Conservation (phyloP, 2,888 invertebrate genomes). For the Meliscaeva auricollis region DNA sequence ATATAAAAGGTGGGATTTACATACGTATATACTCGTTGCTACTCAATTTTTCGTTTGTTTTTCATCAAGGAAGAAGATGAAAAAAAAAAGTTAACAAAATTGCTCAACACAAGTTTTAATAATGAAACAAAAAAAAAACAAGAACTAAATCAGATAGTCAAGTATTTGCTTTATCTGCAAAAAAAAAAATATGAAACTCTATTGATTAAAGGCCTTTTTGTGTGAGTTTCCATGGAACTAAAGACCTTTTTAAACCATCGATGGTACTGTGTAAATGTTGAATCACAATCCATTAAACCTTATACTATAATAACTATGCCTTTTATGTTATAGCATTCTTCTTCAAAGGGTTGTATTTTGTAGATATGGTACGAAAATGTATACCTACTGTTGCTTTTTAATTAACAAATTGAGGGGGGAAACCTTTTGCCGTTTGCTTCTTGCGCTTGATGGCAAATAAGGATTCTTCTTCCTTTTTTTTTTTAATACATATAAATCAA, state of each 20-base stretch:
- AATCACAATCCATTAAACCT: constrained; percentile 27
- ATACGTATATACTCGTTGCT: no score
- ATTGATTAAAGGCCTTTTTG: neutral
- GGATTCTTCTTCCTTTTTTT: neutral
- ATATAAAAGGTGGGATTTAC: no score
- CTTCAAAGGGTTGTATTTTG: neutral
- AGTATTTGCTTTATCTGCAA: neutral
- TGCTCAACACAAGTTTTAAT: no score
- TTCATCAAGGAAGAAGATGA: no score
- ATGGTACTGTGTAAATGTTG: neutral
- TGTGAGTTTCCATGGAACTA: neutral
- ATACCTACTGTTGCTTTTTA: constrained; percentile 23
- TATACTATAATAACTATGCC: neutral
- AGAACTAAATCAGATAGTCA: neutral
- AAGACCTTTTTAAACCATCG: neutral
- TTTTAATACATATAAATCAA: constrained; percentile 35
- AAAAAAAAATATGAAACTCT: neutral
- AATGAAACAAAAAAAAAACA: neutral
- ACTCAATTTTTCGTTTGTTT: no score
- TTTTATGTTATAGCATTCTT: constrained; percentile 12
- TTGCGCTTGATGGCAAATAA: constrained; percentile 44
- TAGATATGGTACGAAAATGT: neutral
- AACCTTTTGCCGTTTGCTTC: constrained; percentile 12
- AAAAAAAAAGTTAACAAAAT: no score
- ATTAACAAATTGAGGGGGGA: constrained; percentile 36